These are phyloP conservation scores for Andrena haemorrhoa DNA, from an alignment of 2,888 invertebrate genomes.

Conservation along the genomic window DNA sequence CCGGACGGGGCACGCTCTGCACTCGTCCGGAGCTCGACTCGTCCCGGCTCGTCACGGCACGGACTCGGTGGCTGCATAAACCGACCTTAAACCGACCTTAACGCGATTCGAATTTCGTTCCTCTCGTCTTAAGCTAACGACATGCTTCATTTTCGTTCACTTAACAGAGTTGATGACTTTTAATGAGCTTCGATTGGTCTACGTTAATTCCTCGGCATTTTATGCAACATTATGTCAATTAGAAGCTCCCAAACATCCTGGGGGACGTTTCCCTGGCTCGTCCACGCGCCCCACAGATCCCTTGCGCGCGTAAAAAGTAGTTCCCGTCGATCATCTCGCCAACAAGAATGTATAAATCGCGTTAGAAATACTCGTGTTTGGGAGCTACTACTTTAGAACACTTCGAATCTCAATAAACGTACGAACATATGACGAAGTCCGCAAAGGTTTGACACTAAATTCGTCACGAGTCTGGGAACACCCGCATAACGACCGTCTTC, in stretches of 20 bases:
- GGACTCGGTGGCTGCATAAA: no score
- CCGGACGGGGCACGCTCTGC: no score
- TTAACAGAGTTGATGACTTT: constrained; percentile 6
- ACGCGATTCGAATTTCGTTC: constrained; percentile 11
- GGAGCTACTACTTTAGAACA: neutral
- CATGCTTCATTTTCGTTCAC: neutral
- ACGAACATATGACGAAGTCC: neutral
- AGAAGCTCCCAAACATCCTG: constrained; percentile 16
- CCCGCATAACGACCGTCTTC: constrained; percentile 45
- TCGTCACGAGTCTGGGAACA: constrained; percentile 25
- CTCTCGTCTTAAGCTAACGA: constrained; percentile 2
- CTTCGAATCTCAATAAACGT: neutral
- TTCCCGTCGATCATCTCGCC: neutral
- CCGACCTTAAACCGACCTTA: no score
- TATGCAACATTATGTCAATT: neutral
- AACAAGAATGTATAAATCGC: neutral
- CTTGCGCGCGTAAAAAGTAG: neutral
- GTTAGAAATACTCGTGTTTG: neutral
- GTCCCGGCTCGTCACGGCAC: no score
- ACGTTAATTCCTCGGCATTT: constrained; percentile 41
- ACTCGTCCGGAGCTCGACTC: no score
- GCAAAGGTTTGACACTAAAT: neutral
- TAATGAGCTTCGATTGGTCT: constrained; percentile 40
- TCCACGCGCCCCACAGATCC: no score
- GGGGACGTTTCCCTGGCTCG: neutral